Evolutionary conservation across 2,797 vertebrate genomes (phyloP).

Genomic region (Myotis pilosus): DNA sequence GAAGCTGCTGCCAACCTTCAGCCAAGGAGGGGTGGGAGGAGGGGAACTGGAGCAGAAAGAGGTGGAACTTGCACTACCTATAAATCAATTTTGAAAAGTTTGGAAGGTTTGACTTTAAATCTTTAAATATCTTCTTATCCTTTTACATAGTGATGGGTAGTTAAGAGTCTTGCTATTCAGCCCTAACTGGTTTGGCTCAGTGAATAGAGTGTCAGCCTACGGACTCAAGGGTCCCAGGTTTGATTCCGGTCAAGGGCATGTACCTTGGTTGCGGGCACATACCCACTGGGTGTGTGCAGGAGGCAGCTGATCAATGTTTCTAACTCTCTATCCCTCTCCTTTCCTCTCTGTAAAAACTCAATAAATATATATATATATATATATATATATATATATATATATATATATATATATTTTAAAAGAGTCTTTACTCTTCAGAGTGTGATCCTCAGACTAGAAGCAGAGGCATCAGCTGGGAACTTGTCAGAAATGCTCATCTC

Average conservation of each 20-base stretch:
- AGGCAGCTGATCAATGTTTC: too few species aligned
- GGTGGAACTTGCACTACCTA: neutral
- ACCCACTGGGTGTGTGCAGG: too few species aligned
- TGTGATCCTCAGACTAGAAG: neutral
- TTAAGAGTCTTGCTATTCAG: neutral
- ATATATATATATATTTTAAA: too few species aligned
- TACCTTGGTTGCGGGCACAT: too few species aligned
- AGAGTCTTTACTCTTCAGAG: neutral
- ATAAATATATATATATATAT: too few species aligned
- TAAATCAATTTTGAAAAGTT: conserved; percentile 25
- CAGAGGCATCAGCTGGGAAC: neutral
- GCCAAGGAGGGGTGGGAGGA: accelerated
- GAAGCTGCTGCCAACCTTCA: conserved; percentile 46
- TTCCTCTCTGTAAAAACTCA: too few species aligned
- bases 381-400: too few species aligned
- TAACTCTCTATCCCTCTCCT: too few species aligned
- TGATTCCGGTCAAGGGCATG: too few species aligned
- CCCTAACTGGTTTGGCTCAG: too few species aligned
- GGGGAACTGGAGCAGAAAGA: neutral
- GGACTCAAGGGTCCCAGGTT: too few species aligned
- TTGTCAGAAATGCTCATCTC: neutral
- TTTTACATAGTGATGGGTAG: neutral
- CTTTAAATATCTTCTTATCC: conserved; percentile 7
- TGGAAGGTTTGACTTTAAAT: conserved; percentile 14
- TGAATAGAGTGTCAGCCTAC: too few species aligned